Base-by-base conservation (phyloP, 2,797 vertebrate genomes). In the Cyprinodon diabolis region DNA sequence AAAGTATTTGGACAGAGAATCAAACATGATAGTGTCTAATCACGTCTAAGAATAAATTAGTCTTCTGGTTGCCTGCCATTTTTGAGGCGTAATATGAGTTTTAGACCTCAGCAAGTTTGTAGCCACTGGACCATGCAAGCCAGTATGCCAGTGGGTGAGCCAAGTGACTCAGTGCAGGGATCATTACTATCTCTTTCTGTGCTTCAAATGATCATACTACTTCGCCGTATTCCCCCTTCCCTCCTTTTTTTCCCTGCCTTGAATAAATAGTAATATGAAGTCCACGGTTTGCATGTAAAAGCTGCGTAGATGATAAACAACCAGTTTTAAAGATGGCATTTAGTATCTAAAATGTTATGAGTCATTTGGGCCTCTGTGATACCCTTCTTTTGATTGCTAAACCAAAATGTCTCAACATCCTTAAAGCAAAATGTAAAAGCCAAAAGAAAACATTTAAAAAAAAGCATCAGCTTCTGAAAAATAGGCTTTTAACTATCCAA, bases 21-120 rank as follows among this genome's bases (percentile, higher is more conserved):
- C 87, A 89, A 85, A 84, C 77, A 83, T 79, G 78, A 86, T 89
- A 89, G 87, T 77, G 88, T 87, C 87, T 90, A 86, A 87, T 91
- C 87, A 87, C 84, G 84, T 82, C 76, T 83, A 74, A 88, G 84
- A 93, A 91, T 91, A 85, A 92, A 93, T 93, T 92, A 91, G 88
- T 89, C 88, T 78, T 83, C 84, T 89, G 86, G 80, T 91, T 90
- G 86, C 85, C 85, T 90, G 86, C 84, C 65, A 89, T 85, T 89
- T 87, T 87, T 89, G 77, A 90, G 87, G 80, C 84, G 4, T 91
- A 93, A 91, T 90, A 90, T 75, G 87, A 92, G 88, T 93, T 92
- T 94, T 89, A 92, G 91, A 91, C 90, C 92, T 94, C 92, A 94
- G 93, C 94, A 93, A 91, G 89, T 92, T 94, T 92, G 90, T 75